phyloP scores from a whole-genome alignment of 1,140 invertebrate species.

The Copidosoma floridanum region DNA sequence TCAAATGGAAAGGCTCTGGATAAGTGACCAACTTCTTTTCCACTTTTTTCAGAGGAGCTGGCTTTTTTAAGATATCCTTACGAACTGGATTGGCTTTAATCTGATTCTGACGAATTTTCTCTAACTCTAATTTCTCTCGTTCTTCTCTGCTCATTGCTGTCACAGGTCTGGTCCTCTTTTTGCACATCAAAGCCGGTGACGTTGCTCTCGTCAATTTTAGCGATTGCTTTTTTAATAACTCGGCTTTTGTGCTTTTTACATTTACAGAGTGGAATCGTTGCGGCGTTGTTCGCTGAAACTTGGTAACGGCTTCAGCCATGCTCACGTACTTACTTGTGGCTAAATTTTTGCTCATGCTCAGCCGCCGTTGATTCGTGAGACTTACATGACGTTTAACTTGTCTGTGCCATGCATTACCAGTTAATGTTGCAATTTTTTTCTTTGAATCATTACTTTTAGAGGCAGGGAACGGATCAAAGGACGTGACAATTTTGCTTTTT shows the following conservation, averaged over 20 bases:
- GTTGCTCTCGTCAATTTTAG: conserved; percentile 47
- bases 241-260: conserved; percentile 29
- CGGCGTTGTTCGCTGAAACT: conserved; percentile 53
- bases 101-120: conserved; percentile 44
- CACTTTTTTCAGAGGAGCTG: conserved; percentile 32
- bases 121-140: conserved; percentile 41
- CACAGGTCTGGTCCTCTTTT: conserved; percentile 39
- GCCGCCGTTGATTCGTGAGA: conserved; percentile 24
- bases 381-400: conserved; percentile 10
- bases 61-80: conserved; percentile 30
- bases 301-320: conserved; percentile 51
- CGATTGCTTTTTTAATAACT: conserved; percentile 31
- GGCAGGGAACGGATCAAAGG: not conserved
- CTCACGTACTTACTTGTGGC: conserved; percentile 45
- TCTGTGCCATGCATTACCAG: not conserved
- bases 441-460: not conserved
- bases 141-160: conserved; percentile 42
- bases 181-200: conserved; percentile 51
- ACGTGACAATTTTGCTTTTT: conserved; percentile 21
- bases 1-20: conserved; percentile 42
- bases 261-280: conserved; percentile 44
- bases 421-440: not conserved
- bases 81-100: conserved; percentile 46
- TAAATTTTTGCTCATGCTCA: conserved; percentile 26
- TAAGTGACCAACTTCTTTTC: conserved; percentile 40